Base-by-base conservation (phyloP, 2,888 invertebrate genomes). In the Bruchidius siliquastri region DNA sequence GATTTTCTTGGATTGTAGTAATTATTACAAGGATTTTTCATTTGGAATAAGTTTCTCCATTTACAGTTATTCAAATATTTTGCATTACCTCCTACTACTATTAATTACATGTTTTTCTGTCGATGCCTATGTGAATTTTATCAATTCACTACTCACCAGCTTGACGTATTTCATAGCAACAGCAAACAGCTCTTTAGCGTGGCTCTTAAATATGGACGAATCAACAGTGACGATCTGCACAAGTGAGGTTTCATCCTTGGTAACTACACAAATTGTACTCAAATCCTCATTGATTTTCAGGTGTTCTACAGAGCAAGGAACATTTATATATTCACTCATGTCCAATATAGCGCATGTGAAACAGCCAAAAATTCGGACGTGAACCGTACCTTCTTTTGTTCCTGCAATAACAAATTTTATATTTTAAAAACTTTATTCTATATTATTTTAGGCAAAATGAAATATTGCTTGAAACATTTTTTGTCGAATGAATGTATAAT, bases 291-390 rank as follows among this genome's bases (percentile, higher is more conserved):
- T 92, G 74, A 95, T 86, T 74, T 91, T 90, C 13, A 92, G 91
- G 81, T 92, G 91, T 69, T 92, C 83, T 67, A 91, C 88, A 78
- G 89, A 88, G 80, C 91, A 90, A 73, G 82, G 79, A 69, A 89
- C 87, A 49, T 90, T 88, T 71, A 88, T 86, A 79, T 90, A 88
- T 78, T 89, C 86, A 80, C 87, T 89, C 0, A 91, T 87, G 72
- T 92, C 86, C 78, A 96, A 89, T 10, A 89, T 89, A 3, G 94
- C 94, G 84, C 94, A 93, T 22, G 93, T 92, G 82, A 96, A 93
- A 82, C 95, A 91, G 20, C 97, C 97, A 86, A 95, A 95, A 3
- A 96, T 92, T 83, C 93, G 92, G 82, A 97, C 88, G 84, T 91
- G 89, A 70, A 94, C 88, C 79, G 90, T 89, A 0, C 96, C 95